phyloP scores from a whole-genome alignment of 2,888 invertebrate species.

The Autographa pulchrina region DNA sequence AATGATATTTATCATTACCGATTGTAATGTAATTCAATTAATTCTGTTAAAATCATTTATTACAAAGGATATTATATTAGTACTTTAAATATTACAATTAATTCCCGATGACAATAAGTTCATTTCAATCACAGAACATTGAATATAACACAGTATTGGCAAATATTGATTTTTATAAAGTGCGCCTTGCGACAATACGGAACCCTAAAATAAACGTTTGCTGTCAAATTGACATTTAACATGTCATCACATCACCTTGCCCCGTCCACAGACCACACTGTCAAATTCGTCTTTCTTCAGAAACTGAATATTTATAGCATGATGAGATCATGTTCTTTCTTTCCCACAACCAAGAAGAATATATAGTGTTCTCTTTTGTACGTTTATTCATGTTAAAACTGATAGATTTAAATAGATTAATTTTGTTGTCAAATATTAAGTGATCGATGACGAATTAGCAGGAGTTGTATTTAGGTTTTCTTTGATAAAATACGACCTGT shows the following conservation, averaged over 20 bases:
- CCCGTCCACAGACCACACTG: constrained; percentile 16
- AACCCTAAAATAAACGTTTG: constrained; percentile 25
- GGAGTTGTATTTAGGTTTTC: constrained; percentile 22
- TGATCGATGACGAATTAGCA: constrained; percentile 52
- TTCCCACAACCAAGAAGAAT: not conserved
- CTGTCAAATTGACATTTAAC: not conserved
- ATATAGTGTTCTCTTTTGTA: constrained; percentile 18
- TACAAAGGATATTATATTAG: too few relatives aligned
- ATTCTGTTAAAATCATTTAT: too few relatives aligned
- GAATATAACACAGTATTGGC: too few relatives aligned
- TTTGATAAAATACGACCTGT: constrained; percentile 9
- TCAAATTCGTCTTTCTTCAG: constrained; percentile 15
- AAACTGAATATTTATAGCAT: constrained; percentile 19
- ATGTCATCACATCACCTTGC: constrained; percentile 31
- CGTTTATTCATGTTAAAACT: not conserved
- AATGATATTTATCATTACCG: too few relatives aligned
- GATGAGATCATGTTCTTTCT: not conserved
- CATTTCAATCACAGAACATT: too few relatives aligned
- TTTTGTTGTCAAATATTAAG: constrained; percentile 26
- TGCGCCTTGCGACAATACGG: not conserved
- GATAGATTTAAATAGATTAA: not conserved
- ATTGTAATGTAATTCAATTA: too few relatives aligned
- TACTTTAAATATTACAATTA: too few relatives aligned
- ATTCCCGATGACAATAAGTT: too few relatives aligned
- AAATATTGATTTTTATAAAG: too few relatives aligned